Evolutionary conservation across 2,797 vertebrate genomes (phyloP).

Genomic region (Sebastes diploproa): DNA sequence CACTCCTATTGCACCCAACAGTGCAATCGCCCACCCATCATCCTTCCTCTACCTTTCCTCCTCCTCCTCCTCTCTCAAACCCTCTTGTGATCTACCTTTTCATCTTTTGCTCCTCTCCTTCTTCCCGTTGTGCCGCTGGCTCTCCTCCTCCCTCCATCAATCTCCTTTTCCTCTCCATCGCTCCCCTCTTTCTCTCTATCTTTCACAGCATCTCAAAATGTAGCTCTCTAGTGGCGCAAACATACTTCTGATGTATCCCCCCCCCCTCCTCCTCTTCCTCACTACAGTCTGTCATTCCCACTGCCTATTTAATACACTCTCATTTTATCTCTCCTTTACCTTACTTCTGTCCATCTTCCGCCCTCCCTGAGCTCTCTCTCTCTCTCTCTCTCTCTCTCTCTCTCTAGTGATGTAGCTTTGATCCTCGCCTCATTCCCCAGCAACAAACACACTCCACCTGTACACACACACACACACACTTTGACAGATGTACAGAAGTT

Average conservation of each 20-base stretch:
- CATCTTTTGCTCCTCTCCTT: conserved; percentile 54
- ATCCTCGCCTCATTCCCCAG: conserved; percentile 51
- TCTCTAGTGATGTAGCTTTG: conserved; percentile 55
- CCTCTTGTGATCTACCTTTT: conserved; percentile 58
- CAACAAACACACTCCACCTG: conserved; percentile 30
- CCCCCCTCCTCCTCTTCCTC: neutral
- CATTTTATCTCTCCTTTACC: conserved; percentile 47
- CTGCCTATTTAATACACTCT: conserved; percentile 44
- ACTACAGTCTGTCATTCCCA: conserved; percentile 37
- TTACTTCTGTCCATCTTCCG: conserved; percentile 49
- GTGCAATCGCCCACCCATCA: conserved; percentile 58
- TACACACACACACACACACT: conserved; percentile 23
- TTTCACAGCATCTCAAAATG: conserved; percentile 58
- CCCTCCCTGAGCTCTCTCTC: neutral
- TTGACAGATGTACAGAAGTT: conserved; percentile 52
- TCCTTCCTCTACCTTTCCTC: conserved; percentile 13
- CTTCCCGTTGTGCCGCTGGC: conserved; percentile 12
- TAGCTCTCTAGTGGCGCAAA: conserved; percentile 51
- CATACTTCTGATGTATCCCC: conserved; percentile 48
- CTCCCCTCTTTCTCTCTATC: conserved; percentile 40
- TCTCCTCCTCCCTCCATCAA: conserved; percentile 46
- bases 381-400: conserved; percentile 22
- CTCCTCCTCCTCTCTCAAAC: conserved; percentile 32
- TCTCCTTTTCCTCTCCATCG: conserved; percentile 40
- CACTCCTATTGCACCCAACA: conserved; percentile 53